These are phyloP conservation scores for Acanthurus lineatus DNA, from an alignment of 2,797 vertebrate genomes.

Conservation along the genomic window DNA sequence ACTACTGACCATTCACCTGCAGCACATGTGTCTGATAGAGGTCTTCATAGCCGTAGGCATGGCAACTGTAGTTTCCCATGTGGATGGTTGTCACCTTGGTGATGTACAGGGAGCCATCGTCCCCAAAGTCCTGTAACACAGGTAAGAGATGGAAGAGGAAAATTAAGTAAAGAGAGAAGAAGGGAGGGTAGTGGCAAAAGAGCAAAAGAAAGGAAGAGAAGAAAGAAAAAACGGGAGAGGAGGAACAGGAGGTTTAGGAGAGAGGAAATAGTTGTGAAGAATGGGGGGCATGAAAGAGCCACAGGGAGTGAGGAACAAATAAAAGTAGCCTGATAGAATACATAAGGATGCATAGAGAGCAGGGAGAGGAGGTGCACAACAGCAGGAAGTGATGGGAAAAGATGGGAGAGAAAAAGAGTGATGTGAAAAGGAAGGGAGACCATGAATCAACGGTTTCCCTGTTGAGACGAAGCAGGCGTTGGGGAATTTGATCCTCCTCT, in stretches of 20 bases:
- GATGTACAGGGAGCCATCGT: slow-evolving; percentile 96
- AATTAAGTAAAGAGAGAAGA: slow-evolving; percentile 23
- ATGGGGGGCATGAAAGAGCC: slow-evolving; percentile 53
- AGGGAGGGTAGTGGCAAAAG: neutral
- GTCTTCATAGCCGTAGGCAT: slow-evolving; percentile 95
- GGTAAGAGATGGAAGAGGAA: slow-evolving; percentile 33
- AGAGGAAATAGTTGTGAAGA: slow-evolving; percentile 49
- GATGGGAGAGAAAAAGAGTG: slow-evolving; percentile 73
- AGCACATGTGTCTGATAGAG: slow-evolving; percentile 97
- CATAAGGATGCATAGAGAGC: slow-evolving; percentile 41
- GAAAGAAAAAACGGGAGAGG: slow-evolving; percentile 1
- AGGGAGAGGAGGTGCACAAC: slow-evolving; percentile 57
- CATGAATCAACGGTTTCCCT: slow-evolving; percentile 83
- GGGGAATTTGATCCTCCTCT: slow-evolving; percentile 75
- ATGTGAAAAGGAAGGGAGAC: slow-evolving; percentile 69
- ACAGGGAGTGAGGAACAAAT: slow-evolving; percentile 58
- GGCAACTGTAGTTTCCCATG: slow-evolving; percentile 98
- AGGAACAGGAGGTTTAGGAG: slow-evolving; percentile 27
- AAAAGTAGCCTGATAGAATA: slow-evolving; percentile 64
- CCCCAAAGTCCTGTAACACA: slow-evolving; percentile 93
- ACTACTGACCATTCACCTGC: slow-evolving; percentile 99
- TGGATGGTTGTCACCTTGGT: slow-evolving; percentile 98
- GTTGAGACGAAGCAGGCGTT: slow-evolving; percentile 68
- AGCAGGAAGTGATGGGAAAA: slow-evolving; percentile 74
- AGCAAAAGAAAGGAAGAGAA: slow-evolving; percentile 1